A percentile compares a stretch with the other conserved stretches of the same genome.
phyloP scores from a whole-genome alignment of 2,113 vertebrate species.

The Brachyhypopomus occidentalis region DNA sequence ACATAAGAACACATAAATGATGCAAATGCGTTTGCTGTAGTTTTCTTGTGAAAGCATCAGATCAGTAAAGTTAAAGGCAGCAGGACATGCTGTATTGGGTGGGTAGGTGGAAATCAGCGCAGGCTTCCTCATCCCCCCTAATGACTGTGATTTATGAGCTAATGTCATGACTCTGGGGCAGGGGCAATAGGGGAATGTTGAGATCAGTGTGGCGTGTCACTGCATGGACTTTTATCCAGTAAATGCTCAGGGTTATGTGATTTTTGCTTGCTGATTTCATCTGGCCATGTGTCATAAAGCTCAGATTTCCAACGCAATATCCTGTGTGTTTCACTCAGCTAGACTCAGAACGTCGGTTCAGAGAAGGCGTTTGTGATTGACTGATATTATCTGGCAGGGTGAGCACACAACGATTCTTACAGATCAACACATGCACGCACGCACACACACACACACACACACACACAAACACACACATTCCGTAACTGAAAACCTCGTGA shows the following conservation, averaged over 20 bases:
- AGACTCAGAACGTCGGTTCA: slow-evolving; percentile 24
- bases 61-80: slow-evolving; percentile 4
- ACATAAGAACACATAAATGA: background rate
- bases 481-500: too few relatives aligned
- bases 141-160: slow-evolving; percentile 59
- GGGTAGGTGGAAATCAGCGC: slow-evolving; percentile 3
- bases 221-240: slow-evolving; percentile 62
- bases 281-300: slow-evolving; percentile 61
- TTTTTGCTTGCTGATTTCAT: slow-evolving; percentile 62
- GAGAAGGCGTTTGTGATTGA: slow-evolving; percentile 58
- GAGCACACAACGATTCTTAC: slow-evolving; percentile 23
- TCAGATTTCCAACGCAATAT: slow-evolving; percentile 68
- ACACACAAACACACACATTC: slow-evolving; percentile 21
- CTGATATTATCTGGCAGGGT: slow-evolving; percentile 57
- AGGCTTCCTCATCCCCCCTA: background rate
- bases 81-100: slow-evolving; percentile 14
- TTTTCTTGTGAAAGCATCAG: slow-evolving; percentile 7
- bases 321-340: slow-evolving; percentile 60
- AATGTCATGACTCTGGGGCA: slow-evolving; percentile 47
- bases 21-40: background rate
- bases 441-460: slow-evolving; percentile 43
- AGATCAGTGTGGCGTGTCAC: slow-evolving; percentile 49
- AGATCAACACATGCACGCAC: slow-evolving; percentile 32
- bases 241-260: slow-evolving; percentile 64
- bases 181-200: slow-evolving; percentile 47